Evolutionary conservation across 2,888 invertebrate genomes (phyloP), one percentile per base, ranked within the genome.

Genomic region (Ophonus ardosiacus): DNA sequence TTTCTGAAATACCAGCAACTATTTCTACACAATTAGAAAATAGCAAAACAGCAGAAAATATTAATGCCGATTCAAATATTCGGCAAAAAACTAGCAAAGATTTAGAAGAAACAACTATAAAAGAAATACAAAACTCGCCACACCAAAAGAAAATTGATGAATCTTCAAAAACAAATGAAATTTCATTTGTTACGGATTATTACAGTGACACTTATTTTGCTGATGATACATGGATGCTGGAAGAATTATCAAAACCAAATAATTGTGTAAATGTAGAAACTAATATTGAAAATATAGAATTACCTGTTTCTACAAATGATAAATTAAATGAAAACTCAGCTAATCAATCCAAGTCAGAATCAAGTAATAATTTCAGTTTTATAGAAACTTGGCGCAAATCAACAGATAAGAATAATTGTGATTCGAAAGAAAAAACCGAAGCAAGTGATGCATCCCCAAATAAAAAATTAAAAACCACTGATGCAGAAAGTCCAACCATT

Each of bases 201-300:
- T 78, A 78, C 15, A 24, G 13, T 21, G 78, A 78, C 56, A 78
- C 78, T 31, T 78, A 78, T 78, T 78, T 78, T 57, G 78, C 78
- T 8, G 78, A 78, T 18, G 78, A 78, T 24, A 18, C n/a, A 31
- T 15, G 56, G 21, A 2, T 57, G 7, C n/a, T 78, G 56, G 78
- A 78, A 56, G 57, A 78, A 78, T 15, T 57, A 24, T 56, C 17
- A 24, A 57, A 15, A 65, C 21, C 38, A 21, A 65, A 21, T 21
- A 68, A n/a, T 43, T 24, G 38, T 21, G 5, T 10, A 21, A 24
- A 63, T 21, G 21, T 10, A 2, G 63, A 68, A 81, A 68, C 40
- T 63, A 68, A 63, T 15, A 40, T 40, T 18, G 63, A 61, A 80
- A 80, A 38, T 13, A 24, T 10, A 80, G 18, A 61, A 38, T 43